Evolutionary conservation across 2,113 vertebrate genomes (phyloP).

Genomic region (Sitta europaea): DNA sequence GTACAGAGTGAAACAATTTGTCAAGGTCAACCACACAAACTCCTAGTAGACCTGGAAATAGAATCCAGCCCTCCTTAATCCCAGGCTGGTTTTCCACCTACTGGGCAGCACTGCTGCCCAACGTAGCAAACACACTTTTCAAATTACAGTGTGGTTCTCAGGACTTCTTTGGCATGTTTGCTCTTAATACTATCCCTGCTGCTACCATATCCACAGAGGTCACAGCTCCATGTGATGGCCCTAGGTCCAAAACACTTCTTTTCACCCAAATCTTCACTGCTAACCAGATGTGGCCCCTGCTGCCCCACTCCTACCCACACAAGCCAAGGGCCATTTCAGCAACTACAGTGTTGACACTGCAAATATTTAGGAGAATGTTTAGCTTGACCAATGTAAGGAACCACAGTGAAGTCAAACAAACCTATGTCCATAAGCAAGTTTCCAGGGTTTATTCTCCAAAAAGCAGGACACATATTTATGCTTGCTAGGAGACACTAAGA

Average conservation of each 20-base stretch:
- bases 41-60: not conserved
- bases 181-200: not conserved
- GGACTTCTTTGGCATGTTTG: not conserved
- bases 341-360: not conserved
- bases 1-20: not conserved
- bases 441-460: not conserved
- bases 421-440: not conserved
- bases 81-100: not conserved
- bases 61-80: not conserved
- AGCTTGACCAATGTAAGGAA: not conserved
- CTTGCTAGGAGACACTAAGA: not conserved
- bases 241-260: not conserved
- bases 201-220: not conserved
- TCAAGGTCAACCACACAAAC: conserved; percentile 12
- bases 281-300: not conserved
- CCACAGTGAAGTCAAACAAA: conserved; percentile 1
- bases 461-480: not conserved
- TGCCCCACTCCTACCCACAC: not conserved
- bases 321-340: not conserved
- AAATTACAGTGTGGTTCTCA: not conserved
- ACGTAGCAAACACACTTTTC: not conserved
- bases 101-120: not conserved
- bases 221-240: not conserved
- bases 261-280: not conserved
- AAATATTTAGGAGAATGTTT: conserved; percentile 37